Evolutionary conservation across 2,888 invertebrate genomes (phyloP).

Genomic region (Esperia sulphurella): DNA sequence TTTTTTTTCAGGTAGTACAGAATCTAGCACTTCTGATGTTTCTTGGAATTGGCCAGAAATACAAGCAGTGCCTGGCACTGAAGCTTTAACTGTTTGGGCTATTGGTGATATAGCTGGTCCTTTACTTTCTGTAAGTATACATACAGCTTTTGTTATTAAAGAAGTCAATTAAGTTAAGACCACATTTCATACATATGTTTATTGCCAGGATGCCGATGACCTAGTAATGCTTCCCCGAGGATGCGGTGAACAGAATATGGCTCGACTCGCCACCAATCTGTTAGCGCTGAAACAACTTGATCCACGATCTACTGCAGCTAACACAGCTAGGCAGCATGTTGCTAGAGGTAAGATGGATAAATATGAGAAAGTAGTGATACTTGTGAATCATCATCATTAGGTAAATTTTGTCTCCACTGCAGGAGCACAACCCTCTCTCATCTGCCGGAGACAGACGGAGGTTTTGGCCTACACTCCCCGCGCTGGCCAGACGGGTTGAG

Average conservation of each 20-base stretch:
- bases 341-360: conserved; percentile 52
- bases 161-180: too few relatives aligned
- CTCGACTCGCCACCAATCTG: conserved; percentile 86
- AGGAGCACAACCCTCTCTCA: too few relatives aligned
- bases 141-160: background rate
- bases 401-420: too few relatives aligned
- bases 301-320: conserved; percentile 40
- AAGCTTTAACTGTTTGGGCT: conserved; percentile 80
- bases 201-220: conserved; percentile 81
- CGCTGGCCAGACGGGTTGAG: too few relatives aligned
- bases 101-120: conserved; percentile 83
- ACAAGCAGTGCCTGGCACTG: conserved; percentile 80
- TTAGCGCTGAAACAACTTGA: conserved; percentile 82
- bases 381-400: too few relatives aligned
- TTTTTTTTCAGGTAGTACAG: conserved; percentile 26
- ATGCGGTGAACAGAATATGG: conserved; percentile 91
- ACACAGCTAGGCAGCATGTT: conserved; percentile 64
- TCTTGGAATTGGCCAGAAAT: conserved; percentile 48
- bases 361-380: conserved; percentile 19
- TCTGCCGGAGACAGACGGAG: too few relatives aligned
- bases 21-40: conserved; percentile 33
- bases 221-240: conserved; percentile 85
- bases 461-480: too few relatives aligned
- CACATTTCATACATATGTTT: too few relatives aligned
- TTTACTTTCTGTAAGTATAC: conserved; percentile 66